These are phyloP conservation scores for Cnemophilus loriae DNA, from an alignment of 2,113 vertebrate species.

Conservation along the genomic window DNA sequence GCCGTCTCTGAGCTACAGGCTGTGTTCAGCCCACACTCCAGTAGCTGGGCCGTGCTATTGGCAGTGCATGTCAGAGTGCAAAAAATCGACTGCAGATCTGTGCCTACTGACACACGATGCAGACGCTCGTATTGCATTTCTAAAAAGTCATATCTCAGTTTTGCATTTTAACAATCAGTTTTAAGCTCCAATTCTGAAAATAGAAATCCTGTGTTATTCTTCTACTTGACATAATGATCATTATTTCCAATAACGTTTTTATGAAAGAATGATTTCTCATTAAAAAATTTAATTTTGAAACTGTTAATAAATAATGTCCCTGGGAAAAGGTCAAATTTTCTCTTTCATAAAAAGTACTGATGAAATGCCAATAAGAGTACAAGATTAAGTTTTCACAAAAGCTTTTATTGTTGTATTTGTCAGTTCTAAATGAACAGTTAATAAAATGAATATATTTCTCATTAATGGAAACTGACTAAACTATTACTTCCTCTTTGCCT, in stretches of 20 bases:
- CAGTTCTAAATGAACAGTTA: background rate
- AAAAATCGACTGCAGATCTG: background rate
- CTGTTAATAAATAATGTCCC: background rate
- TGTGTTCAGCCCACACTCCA: background rate
- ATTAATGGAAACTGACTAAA: background rate
- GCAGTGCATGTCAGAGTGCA: background rate
- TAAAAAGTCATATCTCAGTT: background rate
- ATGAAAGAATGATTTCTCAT: background rate
- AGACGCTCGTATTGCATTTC: rapidly evolving
- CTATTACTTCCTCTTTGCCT: background rate
- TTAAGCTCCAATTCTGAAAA: background rate
- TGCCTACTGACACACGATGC: rapidly evolving
- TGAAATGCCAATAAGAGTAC: background rate
- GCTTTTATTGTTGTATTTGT: background rate
- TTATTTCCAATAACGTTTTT: background rate
- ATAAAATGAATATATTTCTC: background rate
- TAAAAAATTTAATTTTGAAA: background rate
- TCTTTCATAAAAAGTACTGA: background rate
- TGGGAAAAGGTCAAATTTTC: background rate
- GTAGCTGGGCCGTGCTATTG: background rate
- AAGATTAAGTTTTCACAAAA: background rate
- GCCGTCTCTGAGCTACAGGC: background rate
- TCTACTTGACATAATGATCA: background rate
- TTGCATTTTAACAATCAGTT: background rate
- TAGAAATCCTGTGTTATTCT: background rate